Evolutionary conservation across 2,113 vertebrate genomes (phyloP).

Genomic region (Strigops habroptila): DNA sequence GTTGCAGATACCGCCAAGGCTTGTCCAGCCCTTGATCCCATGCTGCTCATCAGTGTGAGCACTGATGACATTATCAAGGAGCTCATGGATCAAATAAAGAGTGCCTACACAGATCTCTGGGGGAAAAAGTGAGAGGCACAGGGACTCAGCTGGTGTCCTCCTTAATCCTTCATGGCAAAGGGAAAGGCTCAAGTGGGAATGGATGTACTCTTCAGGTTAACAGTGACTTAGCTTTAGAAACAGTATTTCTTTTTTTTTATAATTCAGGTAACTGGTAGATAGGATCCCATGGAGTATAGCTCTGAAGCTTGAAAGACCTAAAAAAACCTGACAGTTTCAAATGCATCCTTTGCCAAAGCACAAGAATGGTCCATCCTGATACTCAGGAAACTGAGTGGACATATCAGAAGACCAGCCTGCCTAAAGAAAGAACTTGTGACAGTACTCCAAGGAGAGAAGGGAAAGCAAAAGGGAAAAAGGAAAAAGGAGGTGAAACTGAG

Average conservation of each 20-base stretch:
- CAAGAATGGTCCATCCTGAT: not conserved
- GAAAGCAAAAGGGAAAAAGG: not conserved
- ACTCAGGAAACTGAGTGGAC: not conserved
- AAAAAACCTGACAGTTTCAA: not conserved
- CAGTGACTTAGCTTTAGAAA: not conserved
- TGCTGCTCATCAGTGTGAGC: not conserved
- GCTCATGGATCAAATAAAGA: not conserved
- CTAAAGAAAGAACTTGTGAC: not conserved
- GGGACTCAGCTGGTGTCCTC: not conserved
- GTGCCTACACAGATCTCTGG: not conserved
- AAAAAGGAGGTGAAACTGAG: not conserved
- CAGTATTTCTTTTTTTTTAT: not conserved
- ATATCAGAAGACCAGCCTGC: not conserved
- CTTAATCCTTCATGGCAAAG: not conserved
- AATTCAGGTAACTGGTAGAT: not conserved
- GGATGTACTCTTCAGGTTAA: not conserved
- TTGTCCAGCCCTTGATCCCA: not conserved
- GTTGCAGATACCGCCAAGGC: not conserved
- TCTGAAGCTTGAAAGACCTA: not conserved
- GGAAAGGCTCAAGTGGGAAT: not conserved
- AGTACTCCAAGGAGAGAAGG: not conserved
- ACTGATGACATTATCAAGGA: not conserved
- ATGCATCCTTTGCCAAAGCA: not conserved
- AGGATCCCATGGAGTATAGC: not conserved
- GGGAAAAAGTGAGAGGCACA: fast-evolving